Evolutionary conservation across 2,888 invertebrate genomes (phyloP).

Genomic region (Cancer borealis): DNA sequence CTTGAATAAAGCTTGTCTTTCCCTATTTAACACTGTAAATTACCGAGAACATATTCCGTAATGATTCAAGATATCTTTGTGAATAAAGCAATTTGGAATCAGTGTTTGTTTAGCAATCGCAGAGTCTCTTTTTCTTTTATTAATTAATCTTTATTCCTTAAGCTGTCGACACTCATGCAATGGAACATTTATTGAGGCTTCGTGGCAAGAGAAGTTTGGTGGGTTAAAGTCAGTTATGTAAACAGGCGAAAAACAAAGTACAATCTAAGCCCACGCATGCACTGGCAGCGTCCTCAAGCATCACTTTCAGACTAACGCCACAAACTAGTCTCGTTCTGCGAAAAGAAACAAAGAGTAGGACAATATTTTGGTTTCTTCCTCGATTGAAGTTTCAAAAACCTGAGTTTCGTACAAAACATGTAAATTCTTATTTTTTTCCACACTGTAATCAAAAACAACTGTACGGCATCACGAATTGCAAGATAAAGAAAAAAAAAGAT

Average conservation of each 20-base stretch:
- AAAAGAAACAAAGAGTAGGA: background rate
- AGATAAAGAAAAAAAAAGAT: background rate
- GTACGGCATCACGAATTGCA: background rate
- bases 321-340: background rate
- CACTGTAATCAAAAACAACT: background rate
- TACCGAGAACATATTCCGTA: background rate
- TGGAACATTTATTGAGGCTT: background rate
- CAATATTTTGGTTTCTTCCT: background rate
- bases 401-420: background rate
- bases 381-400: background rate
- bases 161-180: background rate
- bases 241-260: background rate
- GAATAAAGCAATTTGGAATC: background rate
- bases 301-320: background rate
- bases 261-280: background rate
- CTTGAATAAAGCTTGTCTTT: background rate
- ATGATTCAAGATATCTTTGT: background rate
- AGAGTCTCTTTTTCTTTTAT: background rate
- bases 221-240: background rate
- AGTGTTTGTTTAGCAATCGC: background rate
- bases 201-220: background rate
- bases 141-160: background rate
- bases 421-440: background rate
- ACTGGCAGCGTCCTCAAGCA: background rate
- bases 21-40: background rate